Conservation (phyloP, 1,140 invertebrate genomes). For the Aphaenogaster floridana region DNA sequence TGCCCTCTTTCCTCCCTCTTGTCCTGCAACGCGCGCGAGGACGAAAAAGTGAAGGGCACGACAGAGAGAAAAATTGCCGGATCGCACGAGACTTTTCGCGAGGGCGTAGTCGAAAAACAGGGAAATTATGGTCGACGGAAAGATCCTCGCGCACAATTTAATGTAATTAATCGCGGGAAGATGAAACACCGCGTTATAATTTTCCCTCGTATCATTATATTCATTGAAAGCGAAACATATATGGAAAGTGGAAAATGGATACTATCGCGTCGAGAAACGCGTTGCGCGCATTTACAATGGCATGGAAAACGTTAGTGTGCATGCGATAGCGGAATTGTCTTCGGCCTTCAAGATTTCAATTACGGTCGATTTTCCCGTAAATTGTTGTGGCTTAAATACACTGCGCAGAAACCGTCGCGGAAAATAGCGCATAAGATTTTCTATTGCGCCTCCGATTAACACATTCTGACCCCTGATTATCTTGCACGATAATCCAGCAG, state of each 20-base stretch:
- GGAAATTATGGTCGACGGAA: conserved; percentile 12
- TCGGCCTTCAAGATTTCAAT: conserved; percentile 32
- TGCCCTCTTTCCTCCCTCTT: conserved; percentile 9
- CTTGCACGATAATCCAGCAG: not conserved
- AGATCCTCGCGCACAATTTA: not conserved
- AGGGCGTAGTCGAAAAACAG: conserved; percentile 1
- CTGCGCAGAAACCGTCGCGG: not conserved
- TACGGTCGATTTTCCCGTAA: not conserved
- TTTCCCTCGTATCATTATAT: not conserved
- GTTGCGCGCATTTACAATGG: not conserved
- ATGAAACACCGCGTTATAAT: not conserved
- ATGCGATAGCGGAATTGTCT: conserved; percentile 18
- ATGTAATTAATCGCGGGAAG: conserved; percentile 24
- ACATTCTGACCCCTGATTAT: not conserved
- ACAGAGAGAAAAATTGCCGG: conserved; percentile 58
- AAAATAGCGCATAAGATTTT: conserved; percentile 7
- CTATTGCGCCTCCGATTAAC: not conserved
- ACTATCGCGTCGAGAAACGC: not conserved
- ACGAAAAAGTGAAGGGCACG: conserved; percentile 22
- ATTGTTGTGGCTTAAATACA: not conserved
- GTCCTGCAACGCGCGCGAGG: not conserved
- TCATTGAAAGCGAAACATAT: not conserved
- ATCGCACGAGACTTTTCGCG: conserved; percentile 39
- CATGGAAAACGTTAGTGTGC: not conserved
- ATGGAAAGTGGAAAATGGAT: not conserved